Conservation (phyloP, 2,797 vertebrate species). For the Diplodus puntazzo region DNA sequence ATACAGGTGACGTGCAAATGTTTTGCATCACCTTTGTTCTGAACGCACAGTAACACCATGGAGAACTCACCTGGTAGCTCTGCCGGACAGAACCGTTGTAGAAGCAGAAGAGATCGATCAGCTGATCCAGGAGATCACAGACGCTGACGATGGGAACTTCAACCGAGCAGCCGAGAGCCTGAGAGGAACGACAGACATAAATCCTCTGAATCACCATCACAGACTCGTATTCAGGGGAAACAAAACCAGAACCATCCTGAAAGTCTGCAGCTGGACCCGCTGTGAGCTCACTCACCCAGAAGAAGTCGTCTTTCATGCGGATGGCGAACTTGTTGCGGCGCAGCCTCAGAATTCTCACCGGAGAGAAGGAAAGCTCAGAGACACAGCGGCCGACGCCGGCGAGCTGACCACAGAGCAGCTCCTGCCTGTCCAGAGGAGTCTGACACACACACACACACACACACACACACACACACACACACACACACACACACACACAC, state of each 20-base stretch:
- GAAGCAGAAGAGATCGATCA: slow-evolving; percentile 92
- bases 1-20: too few species aligned
- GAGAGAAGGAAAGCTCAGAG: slow-evolving; percentile 87
- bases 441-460: slow-evolving; percentile 56
- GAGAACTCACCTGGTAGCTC: slow-evolving; percentile 87
- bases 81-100: slow-evolving; percentile 88
- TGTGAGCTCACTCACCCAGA: slow-evolving; percentile 90
- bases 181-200: not conserved
- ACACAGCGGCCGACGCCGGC: slow-evolving; percentile 92
- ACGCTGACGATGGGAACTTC: slow-evolving; percentile 91
- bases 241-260: too few species aligned
- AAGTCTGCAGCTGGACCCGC: too few species aligned
- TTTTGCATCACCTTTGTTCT: too few species aligned
- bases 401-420: slow-evolving; percentile 95
- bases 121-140: slow-evolving; percentile 87
- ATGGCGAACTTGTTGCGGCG: slow-evolving; percentile 92
- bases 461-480: too few species aligned
- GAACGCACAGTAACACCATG: not conserved
- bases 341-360: slow-evolving; percentile 87
- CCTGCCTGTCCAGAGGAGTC: slow-evolving; percentile 91
- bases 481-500: too few species aligned
- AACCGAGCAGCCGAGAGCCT: slow-evolving; percentile 91
- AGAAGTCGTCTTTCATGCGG: slow-evolving; percentile 87
- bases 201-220: not conserved
- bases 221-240: not conserved